Base-by-base conservation (phyloP, 2,888 invertebrate species). In the Sminthurides aquaticus region DNA sequence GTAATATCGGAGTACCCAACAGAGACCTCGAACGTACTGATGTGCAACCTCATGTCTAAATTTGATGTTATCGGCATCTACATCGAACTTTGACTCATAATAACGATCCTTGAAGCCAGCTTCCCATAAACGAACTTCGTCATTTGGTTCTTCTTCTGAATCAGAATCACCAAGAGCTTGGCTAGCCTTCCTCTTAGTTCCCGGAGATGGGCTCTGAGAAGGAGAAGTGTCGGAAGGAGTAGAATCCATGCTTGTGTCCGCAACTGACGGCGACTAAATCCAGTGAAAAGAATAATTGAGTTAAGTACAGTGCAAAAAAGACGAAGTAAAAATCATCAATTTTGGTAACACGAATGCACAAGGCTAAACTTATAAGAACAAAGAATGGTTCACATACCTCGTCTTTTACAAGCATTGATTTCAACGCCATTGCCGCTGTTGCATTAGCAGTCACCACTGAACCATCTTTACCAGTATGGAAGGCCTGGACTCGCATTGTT, bases 1-100 rank as follows among this genome's bases (percentile, higher is more conserved):
- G 81, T 99, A 99, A 81, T 98, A 99, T 74, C 91, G 87, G 28
- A 99, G 82, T 64, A 99, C 99, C 99, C 99, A 99, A 80, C 95
- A 95, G 59, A 99, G 83, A 0, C 99, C 99, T 60, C 90, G 85
- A 2, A 96, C 94, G 81, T 99, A 99, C 77, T 97, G 94, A 58
- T 90, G 82, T 1, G 93, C 95, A 49, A 99, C 96, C 75, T 88
- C 87, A 78, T 90, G 87, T 74, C 97, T 85, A 80, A 98, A 98
- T 76, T 87, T 89, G 43, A 87, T 77, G 78, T 92, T 88, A 20
- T 88, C 85, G 0, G 84, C 71, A 3, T 82, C 79, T 15, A 92
- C 90, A 76, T 91, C 91, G 78, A 94, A 94, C 81, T 94, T 94
- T 61, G 91, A 91, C 80, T 93, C 91, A 78, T 98, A 98, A 81